Base-by-base conservation (phyloP, 2,888 invertebrate genomes). In the Gnatocerus cornutus region DNA sequence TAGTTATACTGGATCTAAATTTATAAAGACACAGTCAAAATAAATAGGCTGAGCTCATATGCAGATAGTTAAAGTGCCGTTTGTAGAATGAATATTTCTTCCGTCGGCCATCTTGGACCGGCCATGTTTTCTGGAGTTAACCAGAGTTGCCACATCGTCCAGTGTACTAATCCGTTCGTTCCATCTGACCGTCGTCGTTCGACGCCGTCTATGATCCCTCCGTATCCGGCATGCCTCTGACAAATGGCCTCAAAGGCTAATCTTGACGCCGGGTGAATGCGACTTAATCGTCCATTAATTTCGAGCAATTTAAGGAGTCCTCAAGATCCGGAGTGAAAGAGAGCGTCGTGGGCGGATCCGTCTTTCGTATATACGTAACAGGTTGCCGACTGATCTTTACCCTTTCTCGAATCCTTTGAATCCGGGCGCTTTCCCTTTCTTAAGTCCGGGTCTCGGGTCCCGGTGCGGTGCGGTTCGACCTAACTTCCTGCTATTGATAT, bases 351-450 rank as follows among this genome's bases (percentile, higher is more conserved):
- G 29, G 41, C 27, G 62, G 41, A 4, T 48, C 48, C 30, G 63
- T 27, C 30, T 14, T 39, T n/a, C 16, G 69, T 72, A 29, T 16
- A 37, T 63, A 72, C 72, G 76, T 77, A 78, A 78, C 78, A 79
- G 77, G 78, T 78, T 78, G 79, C 73, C 74, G 77, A 73, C 75
- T 77, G 79, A 79, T 79, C 78, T 79, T 77, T 77, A 79, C 77
- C 78, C 79, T 76, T 77, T 73, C 76, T 72, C 71, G 77, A 74
- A 78, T 79, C 79, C 78, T 79, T 79, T 76, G 78, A 79, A 79
- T 78, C 79, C 73, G 74, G 73, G 52, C 74, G 77, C 73, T 79
- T 79, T 78, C 77, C 76, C 77, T 79, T 78, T 79, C 79, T 79
- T 79, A 79, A 79, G 76, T 77, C 76, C 59, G 76, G 76, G 73